Conservation (phyloP, 2,113 vertebrate species). For the Pachycephala philippinensis region DNA sequence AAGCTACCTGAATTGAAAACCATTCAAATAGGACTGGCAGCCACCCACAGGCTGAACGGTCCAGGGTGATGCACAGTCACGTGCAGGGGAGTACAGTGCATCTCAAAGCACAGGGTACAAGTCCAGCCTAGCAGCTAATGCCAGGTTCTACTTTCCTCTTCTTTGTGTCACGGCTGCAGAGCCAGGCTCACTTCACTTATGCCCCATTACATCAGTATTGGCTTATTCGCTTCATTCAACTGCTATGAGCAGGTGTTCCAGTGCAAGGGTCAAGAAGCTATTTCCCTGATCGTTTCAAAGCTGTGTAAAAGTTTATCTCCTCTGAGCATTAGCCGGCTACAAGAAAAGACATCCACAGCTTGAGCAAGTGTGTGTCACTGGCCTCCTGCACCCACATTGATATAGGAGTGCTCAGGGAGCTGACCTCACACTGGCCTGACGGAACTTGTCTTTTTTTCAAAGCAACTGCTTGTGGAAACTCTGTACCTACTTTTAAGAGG, state of each 20-base stretch:
- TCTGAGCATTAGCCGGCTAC: not conserved
- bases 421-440: not conserved
- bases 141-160: not conserved
- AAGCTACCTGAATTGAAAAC: not conserved
- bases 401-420: rapidly evolving
- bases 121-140: not conserved
- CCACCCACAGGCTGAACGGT: not conserved
- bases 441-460: not conserved
- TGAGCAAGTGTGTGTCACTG: not conserved
- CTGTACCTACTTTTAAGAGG: not conserved
- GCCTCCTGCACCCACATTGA: not conserved
- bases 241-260: not conserved
- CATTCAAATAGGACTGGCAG: not conserved
- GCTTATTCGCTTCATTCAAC: not conserved
- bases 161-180: not conserved
- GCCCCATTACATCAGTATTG: not conserved
- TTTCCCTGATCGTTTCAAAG: not conserved
- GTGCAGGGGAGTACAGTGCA: not conserved
- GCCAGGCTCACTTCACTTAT: not conserved
- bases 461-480: not conserved
- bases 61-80: not conserved
- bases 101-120: not conserved
- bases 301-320: not conserved
- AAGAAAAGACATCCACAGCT: not conserved
- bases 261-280: not conserved